Evolutionary conservation across 2,888 invertebrate genomes (phyloP).

Genomic region (Drosophila eohydei): DNA sequence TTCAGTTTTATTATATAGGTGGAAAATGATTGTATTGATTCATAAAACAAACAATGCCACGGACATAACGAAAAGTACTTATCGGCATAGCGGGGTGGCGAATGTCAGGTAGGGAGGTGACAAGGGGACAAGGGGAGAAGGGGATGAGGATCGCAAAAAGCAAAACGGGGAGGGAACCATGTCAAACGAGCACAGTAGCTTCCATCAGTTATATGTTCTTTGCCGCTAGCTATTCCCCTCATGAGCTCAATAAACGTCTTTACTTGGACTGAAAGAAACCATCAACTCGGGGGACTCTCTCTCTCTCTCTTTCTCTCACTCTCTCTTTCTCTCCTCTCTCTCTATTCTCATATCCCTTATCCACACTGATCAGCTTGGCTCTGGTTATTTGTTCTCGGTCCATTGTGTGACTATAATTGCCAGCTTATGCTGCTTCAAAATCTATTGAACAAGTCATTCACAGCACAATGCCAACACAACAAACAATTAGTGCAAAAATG

Average conservation of each 20-base stretch:
- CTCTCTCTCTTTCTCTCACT: too few species aligned
- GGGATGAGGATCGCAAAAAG: constrained; percentile 1
- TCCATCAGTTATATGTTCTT: constrained; percentile 10
- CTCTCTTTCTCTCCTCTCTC: neutral
- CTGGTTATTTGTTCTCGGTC: constrained; percentile 10
- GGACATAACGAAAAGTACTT: constrained; percentile 70
- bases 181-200: constrained; percentile 17
- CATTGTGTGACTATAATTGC: constrained; percentile 63
- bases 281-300: neutral
- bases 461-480: constrained; percentile 22
- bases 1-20: constrained; percentile 65
- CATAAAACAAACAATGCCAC: constrained; percentile 56
- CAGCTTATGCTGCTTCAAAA: constrained; percentile 40
- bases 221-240: constrained; percentile 7
- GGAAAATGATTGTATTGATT: constrained; percentile 74
- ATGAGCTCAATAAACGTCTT: constrained; percentile 30
- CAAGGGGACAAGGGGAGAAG: neutral
- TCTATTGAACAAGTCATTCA: constrained; percentile 32
- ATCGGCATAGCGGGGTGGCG: constrained; percentile 61
- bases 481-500: constrained; percentile 42
- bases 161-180: constrained; percentile 1
- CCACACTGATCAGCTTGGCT: constrained; percentile 42
- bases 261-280: constrained; percentile 32
- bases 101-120: constrained; percentile 11
- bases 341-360: neutral